A percentile compares a stretch with the other conserved stretches of the same genome.
Evolutionary conservation across 2,113 vertebrate species (phyloP).

Genomic region (Corythornis madagascariensis): DNA sequence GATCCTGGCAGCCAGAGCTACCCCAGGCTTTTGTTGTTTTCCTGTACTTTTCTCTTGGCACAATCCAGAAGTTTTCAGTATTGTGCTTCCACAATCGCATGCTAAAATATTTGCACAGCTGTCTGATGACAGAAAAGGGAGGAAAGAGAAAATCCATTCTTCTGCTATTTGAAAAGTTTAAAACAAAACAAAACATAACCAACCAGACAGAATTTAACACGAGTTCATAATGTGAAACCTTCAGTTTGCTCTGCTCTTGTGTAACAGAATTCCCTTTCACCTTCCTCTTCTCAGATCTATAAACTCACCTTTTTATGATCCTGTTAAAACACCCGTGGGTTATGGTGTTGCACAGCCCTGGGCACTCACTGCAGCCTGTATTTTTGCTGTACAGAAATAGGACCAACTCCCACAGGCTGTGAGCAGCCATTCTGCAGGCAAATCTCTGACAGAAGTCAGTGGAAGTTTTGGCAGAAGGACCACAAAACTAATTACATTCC

Average conservation of each 20-base stretch:
- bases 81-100: conserved; percentile 60
- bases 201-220: background rate
- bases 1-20: conserved; percentile 55
- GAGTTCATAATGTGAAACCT: background rate
- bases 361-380: background rate
- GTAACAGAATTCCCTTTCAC: background rate
- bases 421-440: background rate
- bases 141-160: conserved; percentile 6
- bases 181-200: background rate
- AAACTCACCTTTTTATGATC: background rate
- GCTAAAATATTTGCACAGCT: conserved; percentile 74
- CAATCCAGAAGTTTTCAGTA: conserved; percentile 49
- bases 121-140: conserved; percentile 17
- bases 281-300: background rate
- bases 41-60: conserved; percentile 61
- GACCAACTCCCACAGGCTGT: background rate
- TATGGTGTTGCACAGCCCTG: background rate
- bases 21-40: conserved; percentile 51
- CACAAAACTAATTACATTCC: conserved; percentile 4
- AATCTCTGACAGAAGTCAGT: conserved; percentile 1
- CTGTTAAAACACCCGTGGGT: background rate
- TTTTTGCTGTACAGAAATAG: background rate
- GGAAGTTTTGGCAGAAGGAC: conserved; percentile 42
- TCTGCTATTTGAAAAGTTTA: conserved; percentile 2
- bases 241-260: background rate